Evolutionary conservation across 2,888 invertebrate species (phyloP).

Genomic region (Unio delphinus): DNA sequence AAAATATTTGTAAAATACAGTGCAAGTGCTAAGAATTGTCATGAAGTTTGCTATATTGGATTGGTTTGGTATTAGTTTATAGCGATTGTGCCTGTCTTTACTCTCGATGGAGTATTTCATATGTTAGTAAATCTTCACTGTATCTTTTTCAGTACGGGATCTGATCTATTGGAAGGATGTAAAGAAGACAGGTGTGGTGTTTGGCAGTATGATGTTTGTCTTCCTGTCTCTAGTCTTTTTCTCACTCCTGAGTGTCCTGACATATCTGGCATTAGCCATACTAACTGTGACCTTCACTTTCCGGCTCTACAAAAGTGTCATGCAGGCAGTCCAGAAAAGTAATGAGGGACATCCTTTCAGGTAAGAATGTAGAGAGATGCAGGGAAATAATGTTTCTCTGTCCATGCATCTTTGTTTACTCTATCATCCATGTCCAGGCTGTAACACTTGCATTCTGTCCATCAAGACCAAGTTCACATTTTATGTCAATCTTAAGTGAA

Average conservation of each 20-base stretch:
- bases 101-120: too few relatives aligned
- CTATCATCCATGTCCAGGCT: too few relatives aligned
- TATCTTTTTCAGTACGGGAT: slow-evolving; percentile 78
- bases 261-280: slow-evolving; percentile 89
- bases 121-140: background rate
- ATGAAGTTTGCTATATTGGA: too few relatives aligned
- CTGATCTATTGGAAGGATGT: slow-evolving; percentile 98
- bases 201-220: slow-evolving; percentile 89
- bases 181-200: slow-evolving; percentile 93
- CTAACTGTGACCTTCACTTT: slow-evolving; percentile 91
- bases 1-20: too few relatives aligned
- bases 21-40: too few relatives aligned
- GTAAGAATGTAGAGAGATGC: slow-evolving; percentile 75
- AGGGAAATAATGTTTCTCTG: too few relatives aligned
- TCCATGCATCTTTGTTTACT: too few relatives aligned
- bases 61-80: too few relatives aligned
- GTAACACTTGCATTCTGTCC: too few relatives aligned
- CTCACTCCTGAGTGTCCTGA: slow-evolving; percentile 95
- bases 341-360: slow-evolving; percentile 99
- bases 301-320: slow-evolving; percentile 95
- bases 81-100: too few relatives aligned
- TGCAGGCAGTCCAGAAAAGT: slow-evolving; percentile 93
- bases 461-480: too few relatives aligned
- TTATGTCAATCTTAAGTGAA: too few relatives aligned
- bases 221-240: slow-evolving; percentile 94